Evolutionary conservation across 2,888 invertebrate species (phyloP), one percentile per base, ranked within the genome.

Genomic region (Pterostichus niger): DNA sequence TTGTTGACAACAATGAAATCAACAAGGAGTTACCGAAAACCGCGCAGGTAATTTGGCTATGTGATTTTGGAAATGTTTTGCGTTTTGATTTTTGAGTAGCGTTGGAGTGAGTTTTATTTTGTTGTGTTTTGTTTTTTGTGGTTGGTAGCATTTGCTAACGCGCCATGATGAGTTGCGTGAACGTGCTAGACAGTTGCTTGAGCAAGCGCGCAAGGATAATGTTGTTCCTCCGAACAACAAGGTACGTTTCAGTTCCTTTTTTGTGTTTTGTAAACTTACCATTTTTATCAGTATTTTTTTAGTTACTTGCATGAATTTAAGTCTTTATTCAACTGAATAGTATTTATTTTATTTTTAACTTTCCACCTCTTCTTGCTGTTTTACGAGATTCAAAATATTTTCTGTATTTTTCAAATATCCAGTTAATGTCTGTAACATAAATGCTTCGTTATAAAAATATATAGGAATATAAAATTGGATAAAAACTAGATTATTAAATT

Each of bases 101-200:
- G 84, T 76, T 84, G 52, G 83, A 82, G 81, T 84, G 64, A 44
- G 40, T 71, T 84, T 75, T 79, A 82, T 85, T 84, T 80, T 64
- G 82, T 84, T 84, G 77, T 83, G 81, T 76, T 85, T 86, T 85
- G 84, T 85, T 85, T 40, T 86, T 86, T 86, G 86, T 87, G 86
- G 87, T 86, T 87, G 88, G 89, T 91, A 95, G 95, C 93, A 94
- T 91, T 91, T 95, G 89, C 91, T 95, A 88, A 94, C 95, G 86
- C 93, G 96, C 82, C 96, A 96, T 88, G 95, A 96, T 87, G 96
- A 97, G 91, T 92, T 97, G 86, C 94, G 96, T 89, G 96, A 96
- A 91, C 91, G 95, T 90, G 97, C 97, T 86, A 93, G 95, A 89
- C 93, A 95, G 89, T 92, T 97, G 89, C 92, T 97, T 86, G 96